A percentile compares a stretch with the other conserved stretches of the same genome.
These are phyloP conservation scores for Heliocidaris erythrogramma DNA, from an alignment of 35 echinoderm and acorn worm genomes.

Conservation along the genomic window DNA sequence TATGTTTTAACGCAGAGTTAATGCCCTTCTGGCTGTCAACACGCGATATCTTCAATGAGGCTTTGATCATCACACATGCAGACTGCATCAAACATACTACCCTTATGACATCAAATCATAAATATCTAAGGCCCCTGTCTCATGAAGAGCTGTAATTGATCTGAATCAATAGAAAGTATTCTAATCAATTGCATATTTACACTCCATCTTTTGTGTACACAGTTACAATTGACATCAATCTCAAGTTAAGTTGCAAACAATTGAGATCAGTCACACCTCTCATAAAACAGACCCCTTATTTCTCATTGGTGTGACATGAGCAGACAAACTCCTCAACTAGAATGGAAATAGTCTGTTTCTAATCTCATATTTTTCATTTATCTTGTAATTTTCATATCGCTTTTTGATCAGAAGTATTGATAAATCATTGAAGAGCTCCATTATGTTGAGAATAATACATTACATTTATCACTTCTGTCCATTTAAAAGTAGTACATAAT, in stretches of 20 bases:
- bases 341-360: no score
- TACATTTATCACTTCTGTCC: no score
- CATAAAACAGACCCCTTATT: neutral
- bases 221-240: no score
- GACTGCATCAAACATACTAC: neutral
- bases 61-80: neutral
- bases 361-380: neutral
- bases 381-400: neutral
- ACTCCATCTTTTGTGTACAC: no score
- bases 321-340: neutral
- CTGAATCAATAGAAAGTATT: no score
- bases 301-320: neutral
- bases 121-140: neutral
- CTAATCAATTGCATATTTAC: no score
- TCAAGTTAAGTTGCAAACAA: no score
- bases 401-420: neutral
- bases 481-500: neutral
- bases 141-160: no score
- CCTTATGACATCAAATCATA: neutral
- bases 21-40: no score
- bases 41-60: neutral
- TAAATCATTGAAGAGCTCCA: neutral
- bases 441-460: neutral
- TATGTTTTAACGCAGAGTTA: no score
- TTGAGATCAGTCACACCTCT: no score